phyloP scores from a whole-genome alignment of 2,113 vertebrate genomes.

The Takifugu flavidus region DNA sequence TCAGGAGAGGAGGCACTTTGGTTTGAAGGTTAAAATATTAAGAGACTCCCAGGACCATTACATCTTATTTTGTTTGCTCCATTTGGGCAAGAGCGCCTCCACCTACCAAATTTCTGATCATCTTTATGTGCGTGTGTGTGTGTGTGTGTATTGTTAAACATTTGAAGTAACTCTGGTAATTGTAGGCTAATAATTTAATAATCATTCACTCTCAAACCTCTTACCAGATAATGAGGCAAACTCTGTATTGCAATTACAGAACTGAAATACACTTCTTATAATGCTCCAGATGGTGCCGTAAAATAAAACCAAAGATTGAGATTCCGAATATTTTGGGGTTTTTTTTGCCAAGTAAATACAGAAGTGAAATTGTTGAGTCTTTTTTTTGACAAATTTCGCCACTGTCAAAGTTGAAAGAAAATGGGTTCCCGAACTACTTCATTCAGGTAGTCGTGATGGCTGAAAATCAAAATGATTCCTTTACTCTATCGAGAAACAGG shows the following conservation, averaged over 20 bases:
- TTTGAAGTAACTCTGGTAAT: conserved; percentile 42
- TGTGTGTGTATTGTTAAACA: conserved; percentile 35
- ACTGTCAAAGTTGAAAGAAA: too few relatives aligned
- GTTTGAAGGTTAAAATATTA: conserved; percentile 45
- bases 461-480: too few relatives aligned
- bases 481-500: too few relatives aligned
- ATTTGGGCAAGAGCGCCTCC: conserved; percentile 51
- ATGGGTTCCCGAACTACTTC: too few relatives aligned
- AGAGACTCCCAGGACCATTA: conserved; percentile 41
- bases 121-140: conserved; percentile 9
- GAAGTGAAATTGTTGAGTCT: too few relatives aligned
- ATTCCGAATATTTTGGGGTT: too few relatives aligned
- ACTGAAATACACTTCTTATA: conserved; percentile 11
- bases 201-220: conserved; percentile 47
- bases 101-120: conserved; percentile 34
- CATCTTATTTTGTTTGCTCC: conserved; percentile 34
- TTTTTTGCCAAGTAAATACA: too few relatives aligned
- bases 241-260: conserved; percentile 4
- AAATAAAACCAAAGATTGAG: background rate
- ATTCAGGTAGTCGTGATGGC: too few relatives aligned
- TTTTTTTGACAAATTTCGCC: too few relatives aligned
- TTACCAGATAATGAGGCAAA: conserved; percentile 17
- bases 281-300: conserved; percentile 12
- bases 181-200: conserved; percentile 34
- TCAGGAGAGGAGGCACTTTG: conserved; percentile 8